phyloP scores from a whole-genome alignment of 2,888 invertebrate genomes.

The Trissolcus brochymenae region DNA sequence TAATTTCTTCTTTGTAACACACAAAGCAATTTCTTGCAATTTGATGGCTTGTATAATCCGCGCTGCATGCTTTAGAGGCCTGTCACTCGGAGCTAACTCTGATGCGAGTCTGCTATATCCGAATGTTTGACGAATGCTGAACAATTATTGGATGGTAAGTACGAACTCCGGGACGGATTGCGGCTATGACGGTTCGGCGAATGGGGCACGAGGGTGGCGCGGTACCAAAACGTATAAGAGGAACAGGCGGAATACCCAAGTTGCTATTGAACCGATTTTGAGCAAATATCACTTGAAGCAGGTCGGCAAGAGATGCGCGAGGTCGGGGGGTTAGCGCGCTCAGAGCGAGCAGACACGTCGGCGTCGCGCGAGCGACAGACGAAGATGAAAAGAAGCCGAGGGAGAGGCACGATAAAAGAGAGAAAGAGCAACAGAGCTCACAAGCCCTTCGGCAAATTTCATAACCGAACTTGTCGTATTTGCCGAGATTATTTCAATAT shows the following conservation, averaged over 20 bases:
- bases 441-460: constrained; percentile 77
- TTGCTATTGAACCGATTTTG: constrained; percentile 77
- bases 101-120: constrained; percentile 51
- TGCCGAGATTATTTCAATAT: constrained; percentile 77
- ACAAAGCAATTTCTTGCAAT: constrained; percentile 45
- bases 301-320: constrained; percentile 65
- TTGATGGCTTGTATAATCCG: constrained; percentile 50
- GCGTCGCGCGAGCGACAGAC: constrained; percentile 55
- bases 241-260: constrained; percentile 74
- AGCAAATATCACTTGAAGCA: constrained; percentile 75
- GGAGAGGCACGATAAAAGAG: constrained; percentile 53
- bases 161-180: constrained; percentile 59
- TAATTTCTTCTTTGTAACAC: constrained; percentile 46
- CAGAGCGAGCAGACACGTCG: constrained; percentile 51
- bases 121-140: constrained; percentile 64
- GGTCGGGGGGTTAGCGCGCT: constrained; percentile 58
- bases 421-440: constrained; percentile 67
- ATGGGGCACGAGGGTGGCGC: constrained; percentile 51
- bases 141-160: constrained; percentile 65
- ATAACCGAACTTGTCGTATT: constrained; percentile 77
- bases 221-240: constrained; percentile 72
- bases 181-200: constrained; percentile 60
- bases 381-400: constrained; percentile 57
- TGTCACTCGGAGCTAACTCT: constrained; percentile 53
- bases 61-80: constrained; percentile 46